Evolutionary conservation across 2,797 vertebrate species (phyloP).

Genomic region (Neosilurus hyrtlii): DNA sequence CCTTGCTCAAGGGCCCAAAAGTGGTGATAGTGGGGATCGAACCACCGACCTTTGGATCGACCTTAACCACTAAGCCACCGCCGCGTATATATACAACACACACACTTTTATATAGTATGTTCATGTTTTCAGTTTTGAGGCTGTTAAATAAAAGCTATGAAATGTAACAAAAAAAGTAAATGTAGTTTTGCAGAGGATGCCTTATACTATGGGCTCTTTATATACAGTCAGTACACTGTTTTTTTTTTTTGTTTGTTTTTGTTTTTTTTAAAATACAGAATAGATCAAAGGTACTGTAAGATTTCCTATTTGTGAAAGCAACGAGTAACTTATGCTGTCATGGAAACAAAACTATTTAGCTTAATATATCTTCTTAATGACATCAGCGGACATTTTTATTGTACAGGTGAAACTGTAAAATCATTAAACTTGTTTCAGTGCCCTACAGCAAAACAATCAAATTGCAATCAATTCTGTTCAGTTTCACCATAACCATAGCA

Average conservation of each 20-base stretch:
- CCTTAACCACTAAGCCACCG: too few relatives aligned
- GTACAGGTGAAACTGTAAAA: slow-evolving; percentile 14
- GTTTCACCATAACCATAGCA: slow-evolving; percentile 26
- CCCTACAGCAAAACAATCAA: slow-evolving; percentile 37
- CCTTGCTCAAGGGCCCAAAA: too few relatives aligned
- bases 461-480: slow-evolving; percentile 26
- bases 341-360: not conserved
- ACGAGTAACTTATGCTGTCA: not conserved
- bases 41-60: too few relatives aligned
- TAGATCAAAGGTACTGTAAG: not conserved
- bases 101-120: too few relatives aligned
- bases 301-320: not conserved
- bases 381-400: slow-evolving; percentile 8
- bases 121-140: too few relatives aligned
- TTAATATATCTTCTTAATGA: not conserved
- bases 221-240: not conserved
- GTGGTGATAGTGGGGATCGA: too few relatives aligned
- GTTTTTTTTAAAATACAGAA: not conserved
- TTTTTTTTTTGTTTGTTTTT: not conserved
- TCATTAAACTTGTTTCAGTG: not conserved
- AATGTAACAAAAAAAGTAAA: not conserved
- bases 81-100: too few relatives aligned
- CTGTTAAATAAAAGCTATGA: not conserved
- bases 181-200: not conserved
- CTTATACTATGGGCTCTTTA: not conserved